Base-by-base conservation (phyloP, 2,888 invertebrate genomes). In the Microctonus aethiopoides region DNA sequence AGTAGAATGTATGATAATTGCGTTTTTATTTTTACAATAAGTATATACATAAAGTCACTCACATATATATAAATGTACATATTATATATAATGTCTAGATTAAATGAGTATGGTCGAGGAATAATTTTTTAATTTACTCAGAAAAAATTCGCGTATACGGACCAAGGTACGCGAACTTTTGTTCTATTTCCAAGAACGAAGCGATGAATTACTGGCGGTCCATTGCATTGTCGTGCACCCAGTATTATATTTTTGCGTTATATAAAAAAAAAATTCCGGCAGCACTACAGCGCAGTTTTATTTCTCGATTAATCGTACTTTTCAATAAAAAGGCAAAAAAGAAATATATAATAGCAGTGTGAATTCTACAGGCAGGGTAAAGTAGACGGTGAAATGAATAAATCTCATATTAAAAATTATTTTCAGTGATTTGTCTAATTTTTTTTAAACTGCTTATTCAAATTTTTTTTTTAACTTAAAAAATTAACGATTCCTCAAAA, bases 91-190 rank as follows among this genome's bases (percentile, higher is more conserved):
- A 46, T 51, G 36, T 61, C 34, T 62, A 52, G 68, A 71, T 75
- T 65, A 69, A 72, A 72, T 71, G 74, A 72, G 65, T 72, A 72
- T 60, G 39, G 29, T 51, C 24, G 41, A 29, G 13, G 11, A n/a
- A 29, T 20, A 29, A 63, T 63, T 29, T 46, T 62, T 63, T 20
- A 29, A 32, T 16, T 10, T 46, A n/a, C 46, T 46, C 26, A 34
- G 24, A 34, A 34, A 24, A 36, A 56, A 62, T 56, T 46, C 68
- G 68, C 54, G 57, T 62, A 56, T 62, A 63, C 39, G 10, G 56
- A 13, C 67, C 51, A 61, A 41, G 11, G 68, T 63, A 63, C 32
- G 68, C 41, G 54, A 32, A 63, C 63, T 68, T 68, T 68, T 68
- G 68, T 68, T 68, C 68, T 63, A 56, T 54, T 41, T 62, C 62